Conservation (phyloP, 1,140 invertebrate genomes). For the Temnothorax nylanderi region DNA sequence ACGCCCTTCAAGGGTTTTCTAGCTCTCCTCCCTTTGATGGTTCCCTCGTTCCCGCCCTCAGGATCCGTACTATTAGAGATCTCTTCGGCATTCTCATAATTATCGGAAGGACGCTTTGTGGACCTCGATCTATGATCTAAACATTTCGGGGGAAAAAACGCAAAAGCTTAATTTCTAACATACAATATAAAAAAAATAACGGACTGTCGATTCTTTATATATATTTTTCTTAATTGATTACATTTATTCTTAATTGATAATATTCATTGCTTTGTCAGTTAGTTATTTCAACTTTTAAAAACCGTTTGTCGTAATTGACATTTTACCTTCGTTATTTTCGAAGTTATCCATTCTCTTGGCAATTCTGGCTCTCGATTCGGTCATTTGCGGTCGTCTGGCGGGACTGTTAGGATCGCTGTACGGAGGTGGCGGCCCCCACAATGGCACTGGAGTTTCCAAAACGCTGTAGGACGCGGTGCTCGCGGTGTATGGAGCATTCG, state of each 20-base stretch:
- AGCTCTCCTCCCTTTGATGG: constrained; percentile 77
- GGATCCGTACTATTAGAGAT: constrained; percentile 80
- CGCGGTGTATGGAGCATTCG: constrained; percentile 72
- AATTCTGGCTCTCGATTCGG: constrained; percentile 79
- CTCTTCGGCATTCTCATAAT: constrained; percentile 84
- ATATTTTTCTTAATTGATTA: not conserved
- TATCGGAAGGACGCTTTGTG: constrained; percentile 79
- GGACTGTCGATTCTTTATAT: not conserved
- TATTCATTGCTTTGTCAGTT: not conserved
- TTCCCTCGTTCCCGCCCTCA: constrained; percentile 80
- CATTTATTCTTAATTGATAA: not conserved
- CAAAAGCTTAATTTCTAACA: not conserved
- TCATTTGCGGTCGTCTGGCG: constrained; percentile 83
- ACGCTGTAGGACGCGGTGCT: constrained; percentile 85
- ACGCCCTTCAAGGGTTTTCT: constrained; percentile 85
- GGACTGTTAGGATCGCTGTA: constrained; percentile 91
- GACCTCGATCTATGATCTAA: constrained; percentile 78
- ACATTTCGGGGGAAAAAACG: constrained; percentile 27
- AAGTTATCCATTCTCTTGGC: constrained; percentile 82
- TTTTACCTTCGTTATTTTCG: constrained; percentile 79
- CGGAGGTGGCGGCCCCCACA: constrained; percentile 92
- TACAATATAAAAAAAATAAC: not conserved
- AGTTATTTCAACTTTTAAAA: too few species aligned
- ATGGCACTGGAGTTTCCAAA: constrained; percentile 85
- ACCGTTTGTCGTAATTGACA: not conserved